A percentile compares a stretch with the other conserved stretches of the same genome.
Evolutionary conservation across 2,797 vertebrate species (phyloP).

Genomic region (Tragopan temminckii): DNA sequence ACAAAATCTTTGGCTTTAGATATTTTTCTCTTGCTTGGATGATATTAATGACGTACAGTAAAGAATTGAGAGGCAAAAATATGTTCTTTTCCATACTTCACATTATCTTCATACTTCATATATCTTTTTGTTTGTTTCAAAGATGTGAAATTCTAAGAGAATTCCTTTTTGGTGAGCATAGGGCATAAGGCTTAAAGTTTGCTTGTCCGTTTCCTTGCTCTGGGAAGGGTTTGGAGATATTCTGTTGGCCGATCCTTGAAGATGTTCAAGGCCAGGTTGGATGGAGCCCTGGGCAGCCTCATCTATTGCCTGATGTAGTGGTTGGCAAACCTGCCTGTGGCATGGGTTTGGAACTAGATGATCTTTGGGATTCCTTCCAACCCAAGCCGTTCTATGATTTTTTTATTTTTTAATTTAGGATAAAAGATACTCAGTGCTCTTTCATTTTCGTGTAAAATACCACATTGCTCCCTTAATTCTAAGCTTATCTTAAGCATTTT

Average conservation of each 20-base stretch:
- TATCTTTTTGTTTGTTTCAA: background rate
- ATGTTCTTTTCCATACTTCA: background rate
- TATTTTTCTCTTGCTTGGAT: background rate
- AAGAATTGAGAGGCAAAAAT: background rate
- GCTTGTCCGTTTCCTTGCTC: accelerated
- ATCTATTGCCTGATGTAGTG: too few relatives aligned
- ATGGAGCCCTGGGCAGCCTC: too few relatives aligned
- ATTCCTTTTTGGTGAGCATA: background rate
- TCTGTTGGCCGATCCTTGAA: background rate
- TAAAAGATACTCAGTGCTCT: background rate
- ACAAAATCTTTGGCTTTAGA: background rate
- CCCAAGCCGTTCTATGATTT: too few relatives aligned
- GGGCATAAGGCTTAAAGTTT: background rate
- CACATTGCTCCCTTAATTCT: background rate
- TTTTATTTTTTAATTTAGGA: background rate
- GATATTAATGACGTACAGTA: background rate
- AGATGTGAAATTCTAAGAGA: background rate
- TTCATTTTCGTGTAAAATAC: background rate
- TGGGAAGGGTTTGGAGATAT: background rate
- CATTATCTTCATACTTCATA: background rate
- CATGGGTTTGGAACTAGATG: too few relatives aligned
- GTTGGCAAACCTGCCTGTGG: too few relatives aligned
- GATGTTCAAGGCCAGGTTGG: too few relatives aligned
- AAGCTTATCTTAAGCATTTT: background rate
- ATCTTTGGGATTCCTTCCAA: too few relatives aligned